phyloP scores from a whole-genome alignment of 2,113 vertebrate species.

The Passerina amoena region DNA sequence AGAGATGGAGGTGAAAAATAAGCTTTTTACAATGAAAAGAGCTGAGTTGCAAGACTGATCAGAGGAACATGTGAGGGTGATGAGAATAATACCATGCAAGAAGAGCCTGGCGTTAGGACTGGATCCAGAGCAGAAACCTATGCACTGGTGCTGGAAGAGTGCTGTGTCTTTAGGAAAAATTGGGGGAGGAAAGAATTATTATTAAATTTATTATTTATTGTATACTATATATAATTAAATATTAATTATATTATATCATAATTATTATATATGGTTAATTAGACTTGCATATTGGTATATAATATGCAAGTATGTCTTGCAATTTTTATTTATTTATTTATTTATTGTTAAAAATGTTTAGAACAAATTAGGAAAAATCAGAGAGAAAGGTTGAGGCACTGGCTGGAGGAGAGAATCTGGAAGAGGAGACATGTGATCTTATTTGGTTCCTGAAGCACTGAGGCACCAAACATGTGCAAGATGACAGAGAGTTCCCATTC shows the following conservation, averaged over 20 bases:
- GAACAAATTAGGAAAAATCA: not conserved
- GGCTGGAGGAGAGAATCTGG: not conserved
- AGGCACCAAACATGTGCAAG: not conserved
- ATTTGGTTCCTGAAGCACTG: not conserved
- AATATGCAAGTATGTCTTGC: not conserved
- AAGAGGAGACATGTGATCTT: accelerated
- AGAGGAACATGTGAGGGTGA: not conserved
- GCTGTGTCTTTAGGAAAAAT: not conserved
- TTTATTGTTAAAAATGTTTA: not conserved
- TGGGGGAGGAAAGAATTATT: accelerated
- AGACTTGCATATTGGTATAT: too few relatives aligned
- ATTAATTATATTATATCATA: not conserved
- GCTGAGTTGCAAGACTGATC: not conserved
- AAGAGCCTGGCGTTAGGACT: not conserved
- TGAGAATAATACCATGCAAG: not conserved
- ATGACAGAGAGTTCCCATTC: not conserved
- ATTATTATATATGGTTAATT: not conserved
- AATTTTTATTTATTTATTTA: not conserved
- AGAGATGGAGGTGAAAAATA: not conserved
- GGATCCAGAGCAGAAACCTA: not conserved
- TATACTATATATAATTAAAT: too few relatives aligned
- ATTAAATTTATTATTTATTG: not conserved
- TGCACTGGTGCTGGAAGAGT: not conserved
- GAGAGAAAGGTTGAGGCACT: not conserved
- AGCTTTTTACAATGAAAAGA: not conserved